Conservation (phyloP, 2,888 invertebrate species). For the Trypoxylon attenuatum region DNA sequence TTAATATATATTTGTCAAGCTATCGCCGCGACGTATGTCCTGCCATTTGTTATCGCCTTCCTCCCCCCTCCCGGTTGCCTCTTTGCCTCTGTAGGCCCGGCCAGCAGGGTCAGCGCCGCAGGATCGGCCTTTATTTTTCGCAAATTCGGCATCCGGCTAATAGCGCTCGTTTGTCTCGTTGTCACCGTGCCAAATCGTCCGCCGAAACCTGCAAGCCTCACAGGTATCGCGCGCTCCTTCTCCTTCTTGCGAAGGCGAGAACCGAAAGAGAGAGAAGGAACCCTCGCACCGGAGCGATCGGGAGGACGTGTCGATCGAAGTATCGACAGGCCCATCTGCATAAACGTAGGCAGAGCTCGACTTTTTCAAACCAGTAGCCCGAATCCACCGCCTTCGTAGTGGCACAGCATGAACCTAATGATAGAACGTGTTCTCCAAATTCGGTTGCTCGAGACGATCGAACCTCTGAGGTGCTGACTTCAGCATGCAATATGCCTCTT, state of each 20-base stretch:
- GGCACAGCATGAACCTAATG: no score
- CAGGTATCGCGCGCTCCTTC: background rate
- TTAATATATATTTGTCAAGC: conserved; percentile 72
- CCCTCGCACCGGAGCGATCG: no score
- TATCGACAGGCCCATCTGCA: no score
- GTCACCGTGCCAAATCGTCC: conserved; percentile 53
- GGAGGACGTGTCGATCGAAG: no score
- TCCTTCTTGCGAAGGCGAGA: background rate
- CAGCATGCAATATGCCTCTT: no score
- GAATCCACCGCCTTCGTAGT: no score
- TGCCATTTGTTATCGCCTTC: conserved; percentile 59
- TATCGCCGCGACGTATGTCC: conserved; percentile 62
- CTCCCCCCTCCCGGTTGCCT: conserved; percentile 8
- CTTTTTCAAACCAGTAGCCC: no score
- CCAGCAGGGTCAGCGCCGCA: conserved; percentile 2
- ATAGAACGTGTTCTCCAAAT: no score
- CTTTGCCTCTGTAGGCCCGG: conserved; percentile 2
- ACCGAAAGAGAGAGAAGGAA: background rate
- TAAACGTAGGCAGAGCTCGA: no score
- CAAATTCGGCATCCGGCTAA: conserved; percentile 63
- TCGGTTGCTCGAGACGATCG: no score
- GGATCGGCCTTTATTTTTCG: conserved; percentile 53
- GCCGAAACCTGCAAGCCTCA: conserved; percentile 5
- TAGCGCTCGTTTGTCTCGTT: conserved; percentile 63
- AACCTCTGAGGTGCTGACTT: no score